Evolutionary conservation across 2,113 vertebrate species (phyloP).

Genomic region (Bujurquina vittata): DNA sequence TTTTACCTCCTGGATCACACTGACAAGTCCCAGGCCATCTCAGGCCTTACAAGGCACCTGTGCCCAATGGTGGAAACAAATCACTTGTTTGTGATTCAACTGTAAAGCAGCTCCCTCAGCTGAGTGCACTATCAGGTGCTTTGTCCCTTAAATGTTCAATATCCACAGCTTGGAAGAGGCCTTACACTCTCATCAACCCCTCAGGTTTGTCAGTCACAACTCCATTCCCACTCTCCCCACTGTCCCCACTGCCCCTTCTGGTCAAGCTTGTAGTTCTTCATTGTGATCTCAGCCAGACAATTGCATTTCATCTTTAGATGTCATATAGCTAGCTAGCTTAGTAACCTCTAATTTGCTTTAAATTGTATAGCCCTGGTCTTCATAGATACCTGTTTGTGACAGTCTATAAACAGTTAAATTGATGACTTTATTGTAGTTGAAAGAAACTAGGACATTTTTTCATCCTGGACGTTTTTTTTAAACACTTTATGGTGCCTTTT

Average conservation of each 20-base stretch:
- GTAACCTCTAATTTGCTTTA: too few relatives aligned
- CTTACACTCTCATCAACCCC: not conserved
- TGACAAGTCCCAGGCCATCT: not conserved
- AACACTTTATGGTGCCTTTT: too few relatives aligned
- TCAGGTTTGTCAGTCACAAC: not conserved
- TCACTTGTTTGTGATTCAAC: not conserved
- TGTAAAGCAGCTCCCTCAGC: not conserved
- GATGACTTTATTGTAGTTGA: too few relatives aligned
- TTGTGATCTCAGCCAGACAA: not conserved
- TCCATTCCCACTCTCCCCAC: not conserved
- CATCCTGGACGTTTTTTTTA: too few relatives aligned
- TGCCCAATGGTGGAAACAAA: not conserved
- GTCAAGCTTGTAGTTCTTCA: not conserved
- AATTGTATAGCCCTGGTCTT: too few relatives aligned
- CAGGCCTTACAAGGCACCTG: not conserved
- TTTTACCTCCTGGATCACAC: not conserved
- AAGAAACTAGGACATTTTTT: too few relatives aligned
- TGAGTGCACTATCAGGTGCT: constrained; percentile 14
- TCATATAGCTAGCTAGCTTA: too few relatives aligned
- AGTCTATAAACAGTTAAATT: too few relatives aligned
- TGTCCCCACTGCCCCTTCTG: not conserved
- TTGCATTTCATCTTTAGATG: too few relatives aligned
- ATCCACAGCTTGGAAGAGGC: not conserved
- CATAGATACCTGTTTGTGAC: too few relatives aligned
- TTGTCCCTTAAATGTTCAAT: not conserved